Evolutionary conservation across 2,113 vertebrate species (phyloP).

Genomic region (Delphinus delphis): DNA sequence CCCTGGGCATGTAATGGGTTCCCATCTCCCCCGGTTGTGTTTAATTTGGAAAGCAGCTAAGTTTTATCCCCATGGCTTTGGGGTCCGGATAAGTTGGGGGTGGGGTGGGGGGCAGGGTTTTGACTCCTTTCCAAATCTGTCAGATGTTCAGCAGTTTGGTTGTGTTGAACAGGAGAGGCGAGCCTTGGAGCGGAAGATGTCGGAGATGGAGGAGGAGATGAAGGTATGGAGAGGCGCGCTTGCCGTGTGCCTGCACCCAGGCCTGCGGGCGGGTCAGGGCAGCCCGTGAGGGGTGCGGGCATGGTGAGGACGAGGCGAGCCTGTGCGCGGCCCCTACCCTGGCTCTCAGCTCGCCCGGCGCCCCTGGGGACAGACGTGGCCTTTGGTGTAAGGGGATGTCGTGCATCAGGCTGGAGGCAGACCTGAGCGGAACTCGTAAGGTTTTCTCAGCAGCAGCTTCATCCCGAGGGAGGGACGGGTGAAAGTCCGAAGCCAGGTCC

Average conservation of each 20-base stretch:
- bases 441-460: neutral
- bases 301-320: neutral
- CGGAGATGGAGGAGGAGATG: conserved; percentile 97
- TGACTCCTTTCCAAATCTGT: neutral
- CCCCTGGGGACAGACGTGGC: neutral
- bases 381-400: neutral
- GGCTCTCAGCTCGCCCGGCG: neutral
- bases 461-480: neutral
- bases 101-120: rapidly evolving
- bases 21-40: neutral
- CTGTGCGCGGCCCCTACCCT: neutral
- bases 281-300: rapidly evolving
- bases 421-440: neutral
- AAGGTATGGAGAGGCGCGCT: conserved; percentile 87
- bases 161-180: conserved; percentile 90
- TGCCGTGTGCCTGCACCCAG: neutral
- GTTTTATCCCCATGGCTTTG: neutral
- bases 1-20: neutral
- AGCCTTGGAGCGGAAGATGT: conserved; percentile 94
- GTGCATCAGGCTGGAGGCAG: neutral
- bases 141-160: neutral
- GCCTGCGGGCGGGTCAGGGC: neutral
- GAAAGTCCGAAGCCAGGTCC: neutral
- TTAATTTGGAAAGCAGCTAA: conserved; percentile 39
- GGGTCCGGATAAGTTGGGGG: neutral